Percentiles rank a stretch among this genome's conserved stretches.
phyloP scores from a whole-genome alignment of 2,888 invertebrate species.

The Brenthis ino region DNA sequence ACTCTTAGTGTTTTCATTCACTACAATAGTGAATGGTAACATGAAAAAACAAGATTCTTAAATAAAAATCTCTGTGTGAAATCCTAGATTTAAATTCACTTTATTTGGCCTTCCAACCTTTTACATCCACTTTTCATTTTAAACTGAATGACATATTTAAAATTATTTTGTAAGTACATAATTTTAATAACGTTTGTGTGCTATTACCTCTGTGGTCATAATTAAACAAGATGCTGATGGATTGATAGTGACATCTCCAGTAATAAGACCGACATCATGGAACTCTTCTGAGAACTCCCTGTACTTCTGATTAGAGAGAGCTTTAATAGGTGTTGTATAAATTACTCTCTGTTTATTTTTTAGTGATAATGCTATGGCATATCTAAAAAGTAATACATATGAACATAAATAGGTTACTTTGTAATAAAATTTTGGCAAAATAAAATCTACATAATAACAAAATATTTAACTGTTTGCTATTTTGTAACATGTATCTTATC shows the following conservation, averaged over 20 bases:
- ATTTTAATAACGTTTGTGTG: background rate
- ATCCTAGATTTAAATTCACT: too few relatives aligned
- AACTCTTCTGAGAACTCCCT: constrained; percentile 98
- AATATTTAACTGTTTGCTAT: too few relatives aligned
- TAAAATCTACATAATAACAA: too few relatives aligned
- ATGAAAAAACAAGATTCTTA: too few relatives aligned
- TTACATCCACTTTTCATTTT: background rate
- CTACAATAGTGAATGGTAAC: too few relatives aligned
- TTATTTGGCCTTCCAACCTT: too few relatives aligned
- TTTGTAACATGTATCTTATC: too few relatives aligned
- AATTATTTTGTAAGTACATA: background rate
- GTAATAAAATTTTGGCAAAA: too few relatives aligned
- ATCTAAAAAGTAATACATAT: constrained; percentile 71
- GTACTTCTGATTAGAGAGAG: constrained; percentile 99
- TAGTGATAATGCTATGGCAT: constrained; percentile 97
- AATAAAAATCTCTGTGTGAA: too few relatives aligned
- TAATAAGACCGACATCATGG: constrained; percentile 98
- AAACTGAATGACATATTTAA: background rate
- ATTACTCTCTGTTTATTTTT: constrained; percentile 98
- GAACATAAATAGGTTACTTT: too few relatives aligned
- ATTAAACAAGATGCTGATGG: constrained; percentile 98
- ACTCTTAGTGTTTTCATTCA: too few relatives aligned
- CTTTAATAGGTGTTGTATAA: constrained; percentile 99
- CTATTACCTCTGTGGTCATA: constrained; percentile 98
- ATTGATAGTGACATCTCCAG: constrained; percentile 99